These are phyloP conservation scores for Actenoides hombroni DNA, from an alignment of 2,113 vertebrate genomes.

Conservation along the genomic window DNA sequence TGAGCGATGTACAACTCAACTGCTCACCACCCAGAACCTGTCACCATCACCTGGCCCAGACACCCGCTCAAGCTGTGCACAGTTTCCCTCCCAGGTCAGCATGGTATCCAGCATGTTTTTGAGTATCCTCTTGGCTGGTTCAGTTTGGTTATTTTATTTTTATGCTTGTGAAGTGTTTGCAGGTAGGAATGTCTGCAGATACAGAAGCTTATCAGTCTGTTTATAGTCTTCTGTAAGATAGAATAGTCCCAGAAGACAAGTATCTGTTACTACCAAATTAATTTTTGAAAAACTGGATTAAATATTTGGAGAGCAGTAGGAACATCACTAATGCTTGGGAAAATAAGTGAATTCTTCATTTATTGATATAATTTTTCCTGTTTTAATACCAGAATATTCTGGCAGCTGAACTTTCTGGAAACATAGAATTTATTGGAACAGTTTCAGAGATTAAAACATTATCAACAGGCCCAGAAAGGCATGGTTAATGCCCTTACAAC, in stretches of 20 bases:
- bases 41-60: no score
- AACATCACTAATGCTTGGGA: background rate
- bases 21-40: no score
- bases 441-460: background rate
- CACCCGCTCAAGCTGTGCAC: no score
- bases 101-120: no score
- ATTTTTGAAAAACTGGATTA: background rate
- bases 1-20: no score
- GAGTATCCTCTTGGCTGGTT: no score
- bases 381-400: background rate
- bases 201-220: background rate
- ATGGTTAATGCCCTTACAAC: background rate
- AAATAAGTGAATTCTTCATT: background rate
- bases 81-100: no score
- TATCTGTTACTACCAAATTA: background rate
- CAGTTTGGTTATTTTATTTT: background rate
- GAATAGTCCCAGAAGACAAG: background rate
- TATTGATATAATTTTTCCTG: background rate
- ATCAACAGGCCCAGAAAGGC: background rate
- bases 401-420: background rate
- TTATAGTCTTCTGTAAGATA: background rate
- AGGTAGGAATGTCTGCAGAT: background rate
- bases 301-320: background rate
- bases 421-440: background rate
- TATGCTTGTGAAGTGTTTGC: background rate